These are phyloP conservation scores for Aviceda subcristata DNA, from an alignment of 2,113 vertebrate species.

Conservation along the genomic window DNA sequence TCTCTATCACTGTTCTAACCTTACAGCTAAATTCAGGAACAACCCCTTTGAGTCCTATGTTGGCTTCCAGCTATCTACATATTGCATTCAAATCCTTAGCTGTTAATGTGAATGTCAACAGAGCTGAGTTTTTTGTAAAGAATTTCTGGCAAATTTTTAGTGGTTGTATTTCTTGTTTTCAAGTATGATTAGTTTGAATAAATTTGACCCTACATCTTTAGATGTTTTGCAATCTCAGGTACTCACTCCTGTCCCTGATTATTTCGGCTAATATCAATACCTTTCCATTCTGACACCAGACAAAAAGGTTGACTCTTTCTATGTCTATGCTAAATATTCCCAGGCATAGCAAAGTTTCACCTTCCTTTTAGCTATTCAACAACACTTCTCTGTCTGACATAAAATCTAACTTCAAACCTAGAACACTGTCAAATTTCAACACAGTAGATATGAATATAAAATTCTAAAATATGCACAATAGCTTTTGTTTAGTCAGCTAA, in stretches of 20 bases:
- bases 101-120: neutral
- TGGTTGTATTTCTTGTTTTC: neutral
- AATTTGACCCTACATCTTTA: neutral
- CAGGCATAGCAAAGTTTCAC: neutral
- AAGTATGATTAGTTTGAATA: neutral
- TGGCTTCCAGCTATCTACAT: neutral
- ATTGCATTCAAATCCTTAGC: neutral
- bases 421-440: neutral
- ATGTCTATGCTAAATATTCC: neutral
- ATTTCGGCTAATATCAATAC: neutral
- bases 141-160: neutral
- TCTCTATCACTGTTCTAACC: neutral
- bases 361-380: neutral
- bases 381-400: neutral
- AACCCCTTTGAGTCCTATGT: neutral
- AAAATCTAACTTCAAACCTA: neutral
- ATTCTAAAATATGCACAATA: neutral
- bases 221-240: neutral
- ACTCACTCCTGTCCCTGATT: neutral
- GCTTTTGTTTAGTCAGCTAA: neutral
- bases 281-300: neutral
- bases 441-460: neutral
- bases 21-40: neutral
- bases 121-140: neutral
- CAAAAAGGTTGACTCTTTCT: neutral